phyloP scores from a whole-genome alignment of 2,888 invertebrate genomes.

The Megalurothrips usitatus region DNA sequence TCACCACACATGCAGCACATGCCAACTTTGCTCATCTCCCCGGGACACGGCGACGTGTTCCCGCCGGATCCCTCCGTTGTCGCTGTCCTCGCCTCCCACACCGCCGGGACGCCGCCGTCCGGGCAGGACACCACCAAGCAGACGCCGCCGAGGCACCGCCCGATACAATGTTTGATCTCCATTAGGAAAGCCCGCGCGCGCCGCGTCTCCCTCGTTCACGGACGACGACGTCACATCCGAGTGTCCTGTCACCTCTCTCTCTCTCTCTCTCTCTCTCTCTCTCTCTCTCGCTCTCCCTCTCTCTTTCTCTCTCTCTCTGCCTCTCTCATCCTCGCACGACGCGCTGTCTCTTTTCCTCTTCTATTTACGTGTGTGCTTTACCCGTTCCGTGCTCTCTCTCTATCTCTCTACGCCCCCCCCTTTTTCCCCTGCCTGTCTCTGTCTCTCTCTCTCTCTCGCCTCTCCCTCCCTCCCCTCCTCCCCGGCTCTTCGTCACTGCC shows the following conservation, averaged over 20 bases:
- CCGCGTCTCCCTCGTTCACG: too few species aligned
- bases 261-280: neutral
- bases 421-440: neutral
- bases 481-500: neutral
- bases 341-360: neutral
- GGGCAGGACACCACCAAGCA: too few species aligned
- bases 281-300: neutral
- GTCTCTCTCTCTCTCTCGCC: neutral
- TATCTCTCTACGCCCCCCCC: neutral
- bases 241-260: neutral
- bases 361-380: too few species aligned
- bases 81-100: neutral
- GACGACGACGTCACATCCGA: neutral
- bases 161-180: slow-evolving; percentile 23
- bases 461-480: neutral
- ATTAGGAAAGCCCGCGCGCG: neutral
- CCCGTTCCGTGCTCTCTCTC: neutral
- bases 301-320: neutral
- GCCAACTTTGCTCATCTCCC: slow-evolving; percentile 14
- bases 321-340: neutral
- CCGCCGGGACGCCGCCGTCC: neutral
- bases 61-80: too few species aligned
- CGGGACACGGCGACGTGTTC: neutral
- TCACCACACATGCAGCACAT: neutral
- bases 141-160: too few species aligned